phyloP scores from a whole-genome alignment of 2,113 vertebrate species.

The Pituophis catenifer region DNA sequence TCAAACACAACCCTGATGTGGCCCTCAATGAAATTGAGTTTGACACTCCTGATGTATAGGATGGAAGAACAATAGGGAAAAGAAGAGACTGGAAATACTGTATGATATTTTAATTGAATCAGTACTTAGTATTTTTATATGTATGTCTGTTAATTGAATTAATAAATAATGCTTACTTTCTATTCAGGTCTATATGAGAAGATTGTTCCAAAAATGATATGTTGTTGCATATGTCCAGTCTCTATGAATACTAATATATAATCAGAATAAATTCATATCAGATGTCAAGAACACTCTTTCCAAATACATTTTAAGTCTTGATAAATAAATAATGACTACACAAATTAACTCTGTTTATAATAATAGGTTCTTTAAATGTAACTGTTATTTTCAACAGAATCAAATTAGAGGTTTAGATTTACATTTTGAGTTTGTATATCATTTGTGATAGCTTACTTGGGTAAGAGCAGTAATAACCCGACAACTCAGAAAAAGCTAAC shows the following conservation, averaged over 20 bases:
- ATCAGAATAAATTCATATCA: background rate
- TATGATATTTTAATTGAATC: background rate
- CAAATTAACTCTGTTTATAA: background rate
- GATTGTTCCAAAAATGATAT: background rate
- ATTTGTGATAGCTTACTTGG: conserved; percentile 13
- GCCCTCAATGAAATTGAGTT: no score
- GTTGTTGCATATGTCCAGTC: background rate
- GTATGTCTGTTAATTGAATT: background rate
- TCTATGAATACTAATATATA: background rate
- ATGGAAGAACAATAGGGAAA: background rate
- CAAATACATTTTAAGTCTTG: background rate
- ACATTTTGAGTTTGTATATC: conserved; percentile 10
- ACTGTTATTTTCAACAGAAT: conserved; percentile 22
- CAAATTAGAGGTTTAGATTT: conserved; percentile 26
- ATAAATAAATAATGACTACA: conserved; percentile 10
- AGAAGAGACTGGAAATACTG: background rate
- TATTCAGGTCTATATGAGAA: no score
- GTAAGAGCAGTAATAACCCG: conserved; percentile 3
- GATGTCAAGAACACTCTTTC: conserved; percentile 7
- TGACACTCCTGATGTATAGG: background rate
- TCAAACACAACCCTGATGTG: no score
- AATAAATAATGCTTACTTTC: background rate
- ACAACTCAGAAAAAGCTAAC: background rate
- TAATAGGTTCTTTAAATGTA: conserved; percentile 19
- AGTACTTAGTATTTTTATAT: background rate